A percentile compares a stretch with the other conserved stretches of the same genome.
Conservation (phyloP, 2,113 vertebrate species). For the Craseonycteris thonglongyai region DNA sequence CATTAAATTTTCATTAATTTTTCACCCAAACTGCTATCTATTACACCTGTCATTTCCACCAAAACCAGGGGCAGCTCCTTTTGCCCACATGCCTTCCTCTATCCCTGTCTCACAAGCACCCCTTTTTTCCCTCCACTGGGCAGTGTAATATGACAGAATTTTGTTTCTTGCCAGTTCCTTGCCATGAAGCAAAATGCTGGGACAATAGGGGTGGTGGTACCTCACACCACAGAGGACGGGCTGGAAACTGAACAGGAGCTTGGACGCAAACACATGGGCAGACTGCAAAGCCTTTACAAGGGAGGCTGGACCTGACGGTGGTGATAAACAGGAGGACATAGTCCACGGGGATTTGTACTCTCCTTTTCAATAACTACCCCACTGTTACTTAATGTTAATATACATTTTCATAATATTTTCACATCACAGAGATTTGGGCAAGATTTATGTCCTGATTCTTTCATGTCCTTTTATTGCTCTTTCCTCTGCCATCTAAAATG, state of each 20-base stretch:
- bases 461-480: not conserved
- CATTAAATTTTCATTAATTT: not conserved
- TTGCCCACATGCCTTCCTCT: accelerated
- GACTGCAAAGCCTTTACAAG: not conserved
- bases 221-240: no score
- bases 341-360: not conserved
- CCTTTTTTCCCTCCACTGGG: not conserved
- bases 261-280: not conserved
- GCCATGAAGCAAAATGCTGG: no score
- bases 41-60: not conserved
- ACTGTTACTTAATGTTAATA: not conserved
- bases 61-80: not conserved
- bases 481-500: not conserved
- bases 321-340: not conserved
- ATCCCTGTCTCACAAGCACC: not conserved
- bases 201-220: not conserved
- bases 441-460: not conserved
- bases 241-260: not conserved
- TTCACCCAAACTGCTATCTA: not conserved
- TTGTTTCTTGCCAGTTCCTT: not conserved
- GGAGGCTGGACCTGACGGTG: accelerated
- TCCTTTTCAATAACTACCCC: not conserved
- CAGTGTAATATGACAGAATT: no score
- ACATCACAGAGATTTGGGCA: not conserved
- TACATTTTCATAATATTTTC: not conserved